Base-by-base conservation (phyloP, 2,797 vertebrate species). In the Pithecia hirsuta region DNA sequence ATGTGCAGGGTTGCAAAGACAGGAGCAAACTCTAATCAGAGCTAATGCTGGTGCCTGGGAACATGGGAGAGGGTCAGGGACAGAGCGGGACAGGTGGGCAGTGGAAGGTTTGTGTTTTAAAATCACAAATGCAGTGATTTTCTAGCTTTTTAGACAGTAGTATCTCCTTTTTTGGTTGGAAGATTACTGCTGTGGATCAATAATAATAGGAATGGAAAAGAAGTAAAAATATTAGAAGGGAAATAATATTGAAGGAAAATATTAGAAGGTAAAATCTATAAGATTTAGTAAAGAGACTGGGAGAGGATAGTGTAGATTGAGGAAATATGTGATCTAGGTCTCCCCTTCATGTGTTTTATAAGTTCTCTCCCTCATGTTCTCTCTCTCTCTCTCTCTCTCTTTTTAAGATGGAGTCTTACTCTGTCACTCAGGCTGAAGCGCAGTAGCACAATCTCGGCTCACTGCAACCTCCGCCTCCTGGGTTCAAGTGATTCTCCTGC, bases 331-430 rank as follows among this genome's bases (percentile, higher is more conserved):
- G 57, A 80, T 22, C 28, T 4, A 17, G 2, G 22, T n/a, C n/a
- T 59, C 26, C 15, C 46, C 44, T 28, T 52, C 5, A 6, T 1
- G 61, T 67, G 33, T 67, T n/a, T 67, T n/a, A 28, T n/a, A 24
- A 15, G 39, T 22, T 93, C 44, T 57, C 88, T n/a, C 39, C 22
- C 50, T n/a, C 6, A 1, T 30, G 26, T 36, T n/a, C 61, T 67
- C 33, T 64, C 14, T 33, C 6, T 33, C 5, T 7, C 1, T 33
- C 0, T 64, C 0, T 33, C 1, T 64, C 14, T 28, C 39, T 61
- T 59, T 59, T 28, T 12, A 67, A n/a, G 30, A n/a, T 67, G 33
- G 61, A 67, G 61, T 67, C 61, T n/a, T 1, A 8, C 15, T 67
- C 7, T n/a, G 61, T 67, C 15, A 7, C 61, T 3, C 30, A 67